Base-by-base conservation (phyloP, 2,113 vertebrate species). In the Piprites chloris region DNA sequence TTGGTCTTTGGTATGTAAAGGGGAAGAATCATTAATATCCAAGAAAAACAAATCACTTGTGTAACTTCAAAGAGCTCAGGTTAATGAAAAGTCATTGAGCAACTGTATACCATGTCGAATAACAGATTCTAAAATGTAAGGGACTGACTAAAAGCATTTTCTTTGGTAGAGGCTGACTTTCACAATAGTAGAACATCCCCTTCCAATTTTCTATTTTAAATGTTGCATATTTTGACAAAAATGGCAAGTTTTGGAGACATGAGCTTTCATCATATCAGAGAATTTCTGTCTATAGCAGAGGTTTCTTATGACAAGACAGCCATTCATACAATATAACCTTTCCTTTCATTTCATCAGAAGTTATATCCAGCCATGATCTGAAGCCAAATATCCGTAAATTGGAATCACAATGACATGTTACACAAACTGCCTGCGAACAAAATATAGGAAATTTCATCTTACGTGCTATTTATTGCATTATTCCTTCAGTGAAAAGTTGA, bases 391-490 rank as follows among this genome's bases (percentile, higher is more conserved):
- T 69, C 11, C 86, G 91, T 50, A 93, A 79, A 92, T 42, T 58
- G 42, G 59, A 97, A 95, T 97, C 61, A 81, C 23, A 87, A 92
- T 89, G 58, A 81, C 61, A 82, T 28, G 41, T 71, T 88, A 94
- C 79, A 94, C 72, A 90, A 97, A 94, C 83, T 95, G 75, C 96
- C 90, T 88, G 66, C 39, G 83, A 94, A 47, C 18, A 90, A 95
- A 97, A 96, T 72, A 93, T 49, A 91, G 67, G 49, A 42, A 78
- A 95, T 88, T 96, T 94, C 55, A 93, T 95, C 84, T 86, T 93
- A n/a, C 33, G 7, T 15, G 56, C n/a, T 35, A 24, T 35, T n/a
- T 58, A 21, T 22, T 58, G 56, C n/a, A 58, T 58, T 58, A 58
- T n/a, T 58, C 55, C 55, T 87, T 37, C 37, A 81, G 59, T 26